Conservation (phyloP, 92 coral and sea anemone genomes). For the Phenganax subtilis region DNA sequence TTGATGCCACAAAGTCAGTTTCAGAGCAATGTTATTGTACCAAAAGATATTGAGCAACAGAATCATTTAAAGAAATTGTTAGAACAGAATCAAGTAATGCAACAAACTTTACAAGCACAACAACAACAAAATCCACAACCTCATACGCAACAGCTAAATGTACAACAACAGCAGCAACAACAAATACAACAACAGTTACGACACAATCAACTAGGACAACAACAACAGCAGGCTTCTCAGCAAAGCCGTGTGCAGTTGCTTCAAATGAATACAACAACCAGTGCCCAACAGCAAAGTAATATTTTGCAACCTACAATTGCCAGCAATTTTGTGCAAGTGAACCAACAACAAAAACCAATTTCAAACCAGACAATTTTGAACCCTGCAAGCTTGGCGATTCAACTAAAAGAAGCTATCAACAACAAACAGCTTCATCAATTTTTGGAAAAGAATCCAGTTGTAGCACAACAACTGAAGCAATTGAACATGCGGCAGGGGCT, state of each 20-base stretch:
- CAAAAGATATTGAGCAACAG: slow-evolving; percentile 56
- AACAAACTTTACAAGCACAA: slow-evolving; percentile 48
- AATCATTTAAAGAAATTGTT: slow-evolving; percentile 66
- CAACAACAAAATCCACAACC: slow-evolving; percentile 58
- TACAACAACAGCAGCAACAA: slow-evolving; percentile 37
- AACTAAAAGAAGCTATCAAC: slow-evolving; percentile 11
- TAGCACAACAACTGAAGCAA: slow-evolving; percentile 35
- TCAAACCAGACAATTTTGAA: background rate
- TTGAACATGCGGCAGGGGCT: slow-evolving; percentile 13
- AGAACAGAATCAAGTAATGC: slow-evolving; percentile 68
- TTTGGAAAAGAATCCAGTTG: slow-evolving; percentile 34
- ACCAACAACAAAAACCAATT: too few relatives aligned
- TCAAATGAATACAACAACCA: background rate
- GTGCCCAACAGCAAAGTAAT: background rate
- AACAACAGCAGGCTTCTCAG: slow-evolving; percentile 50
- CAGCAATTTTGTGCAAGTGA: background rate
- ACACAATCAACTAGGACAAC: slow-evolving; percentile 53
- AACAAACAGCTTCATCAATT: slow-evolving; percentile 29
- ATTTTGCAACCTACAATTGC: background rate
- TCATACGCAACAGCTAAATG: slow-evolving; percentile 13
- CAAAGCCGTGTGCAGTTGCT: background rate
- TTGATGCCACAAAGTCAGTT: background rate
- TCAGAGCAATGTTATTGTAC: background rate
- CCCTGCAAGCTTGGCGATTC: slow-evolving; percentile 3
- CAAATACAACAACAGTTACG: background rate